A percentile compares a stretch with the other conserved stretches of the same genome.
These are phyloP conservation scores for Parapristionchus giblindavisi DNA, from an alignment of 2,888 invertebrate genomes.

Conservation along the genomic window DNA sequence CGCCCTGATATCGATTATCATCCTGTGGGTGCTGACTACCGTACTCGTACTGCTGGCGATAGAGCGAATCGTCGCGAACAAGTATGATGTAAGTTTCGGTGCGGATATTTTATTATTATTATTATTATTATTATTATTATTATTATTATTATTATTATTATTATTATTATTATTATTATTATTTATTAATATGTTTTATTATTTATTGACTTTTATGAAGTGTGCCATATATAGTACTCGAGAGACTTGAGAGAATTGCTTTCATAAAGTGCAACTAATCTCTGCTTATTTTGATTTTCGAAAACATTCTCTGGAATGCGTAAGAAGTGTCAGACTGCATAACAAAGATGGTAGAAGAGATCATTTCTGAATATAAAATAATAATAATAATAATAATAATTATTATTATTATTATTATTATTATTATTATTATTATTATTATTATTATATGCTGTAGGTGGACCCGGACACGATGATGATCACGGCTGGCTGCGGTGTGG, in stretches of 20 bases:
- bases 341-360: too few relatives aligned
- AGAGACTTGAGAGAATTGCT: too few relatives aligned
- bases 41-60: slow-evolving; percentile 91
- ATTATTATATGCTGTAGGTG: slow-evolving; percentile 71
- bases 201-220: too few relatives aligned
- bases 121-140: background rate
- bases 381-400: background rate
- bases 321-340: too few relatives aligned
- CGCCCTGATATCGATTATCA: slow-evolving; percentile 79
- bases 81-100: slow-evolving; percentile 76
- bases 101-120: background rate
- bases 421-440: background rate
- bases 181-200: background rate
- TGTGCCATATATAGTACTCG: too few relatives aligned
- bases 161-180: background rate
- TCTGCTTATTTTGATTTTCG: too few relatives aligned
- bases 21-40: slow-evolving; percentile 97
- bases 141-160: background rate
- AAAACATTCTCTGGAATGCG: too few relatives aligned
- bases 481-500: slow-evolving; percentile 89
- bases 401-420: background rate
- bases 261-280: too few relatives aligned
- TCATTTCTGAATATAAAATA: background rate
- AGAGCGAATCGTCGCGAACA: slow-evolving; percentile 81
- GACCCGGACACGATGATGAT: slow-evolving; percentile 84